phyloP scores from a whole-genome alignment of 2,888 invertebrate genomes.

The Sclerodermus sp. region DNA sequence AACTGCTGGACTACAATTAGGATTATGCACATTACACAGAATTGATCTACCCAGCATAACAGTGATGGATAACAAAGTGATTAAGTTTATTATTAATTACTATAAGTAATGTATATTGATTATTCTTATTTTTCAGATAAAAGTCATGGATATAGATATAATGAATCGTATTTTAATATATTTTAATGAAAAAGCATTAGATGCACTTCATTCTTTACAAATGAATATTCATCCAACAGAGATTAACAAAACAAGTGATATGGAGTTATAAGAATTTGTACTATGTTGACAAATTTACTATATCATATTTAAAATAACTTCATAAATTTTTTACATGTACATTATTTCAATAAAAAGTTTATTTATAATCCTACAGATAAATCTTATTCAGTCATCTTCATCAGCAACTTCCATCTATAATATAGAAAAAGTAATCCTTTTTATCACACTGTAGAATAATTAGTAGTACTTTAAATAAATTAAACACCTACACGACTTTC shows the following conservation, averaged over 20 bases:
- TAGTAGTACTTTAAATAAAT: not conserved
- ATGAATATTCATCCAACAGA: conserved; percentile 14
- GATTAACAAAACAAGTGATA: conserved; percentile 8
- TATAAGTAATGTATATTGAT: not conserved
- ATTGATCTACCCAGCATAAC: conserved; percentile 41
- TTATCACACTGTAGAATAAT: not conserved
- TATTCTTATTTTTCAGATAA: conserved; percentile 42
- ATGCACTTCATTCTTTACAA: conserved; percentile 33
- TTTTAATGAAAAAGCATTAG: conserved; percentile 45
- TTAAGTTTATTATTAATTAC: conserved; percentile 3
- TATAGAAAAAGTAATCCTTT: conserved; percentile 1
- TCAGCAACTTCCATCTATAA: conserved; percentile 28
- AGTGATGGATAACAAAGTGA: conserved; percentile 43
- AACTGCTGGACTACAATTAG: conserved; percentile 36
- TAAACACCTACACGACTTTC: conserved; percentile 16
- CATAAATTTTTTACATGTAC: too few relatives aligned
- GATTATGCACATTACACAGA: conserved; percentile 37
- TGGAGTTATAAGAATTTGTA: conserved; percentile 9
- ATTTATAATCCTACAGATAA: not conserved
- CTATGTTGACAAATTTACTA: conserved; percentile 6
- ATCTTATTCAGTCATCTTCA: conserved; percentile 8
- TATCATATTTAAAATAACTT: too few relatives aligned
- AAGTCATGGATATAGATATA: conserved; percentile 31
- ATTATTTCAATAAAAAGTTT: too few relatives aligned
- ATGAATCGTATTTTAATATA: conserved; percentile 43